Percentiles rank a stretch among this genome's conserved stretches.
phyloP scores from a whole-genome alignment of 2,888 invertebrate species.

The Homarus gammarus region DNA sequence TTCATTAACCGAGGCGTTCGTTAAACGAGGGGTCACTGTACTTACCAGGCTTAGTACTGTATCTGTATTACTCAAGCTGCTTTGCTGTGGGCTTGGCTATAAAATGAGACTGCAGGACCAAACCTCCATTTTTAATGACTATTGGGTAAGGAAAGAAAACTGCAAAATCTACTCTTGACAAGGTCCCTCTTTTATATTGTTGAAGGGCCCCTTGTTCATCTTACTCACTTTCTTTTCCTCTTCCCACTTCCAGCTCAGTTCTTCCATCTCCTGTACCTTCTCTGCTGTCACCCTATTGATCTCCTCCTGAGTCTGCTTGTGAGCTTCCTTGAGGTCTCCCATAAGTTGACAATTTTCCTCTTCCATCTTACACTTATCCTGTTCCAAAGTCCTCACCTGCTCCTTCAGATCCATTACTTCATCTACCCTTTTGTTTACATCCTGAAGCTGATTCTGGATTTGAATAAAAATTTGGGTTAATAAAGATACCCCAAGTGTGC shows the following conservation, averaged over 20 bases:
- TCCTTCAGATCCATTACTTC: slow-evolving; percentile 39
- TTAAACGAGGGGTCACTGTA: too few species aligned
- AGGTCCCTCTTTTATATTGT: too few species aligned
- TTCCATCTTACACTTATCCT: slow-evolving; percentile 17
- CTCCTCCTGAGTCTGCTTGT: slow-evolving; percentile 25
- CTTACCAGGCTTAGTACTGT: too few species aligned
- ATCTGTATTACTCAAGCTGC: too few species aligned
- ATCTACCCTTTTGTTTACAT: slow-evolving; percentile 29
- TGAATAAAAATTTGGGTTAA: neutral
- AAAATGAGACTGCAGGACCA: too few species aligned
- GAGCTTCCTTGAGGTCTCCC: slow-evolving; percentile 30
- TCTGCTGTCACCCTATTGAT: slow-evolving; percentile 45
- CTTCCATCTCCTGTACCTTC: slow-evolving; percentile 53
- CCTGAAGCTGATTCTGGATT: slow-evolving; percentile 41
- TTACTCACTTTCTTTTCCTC: slow-evolving; percentile 56
- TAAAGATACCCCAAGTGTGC: too few species aligned
- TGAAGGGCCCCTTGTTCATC: too few species aligned
- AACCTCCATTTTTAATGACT: too few species aligned
- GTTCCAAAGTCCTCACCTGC: slow-evolving; percentile 12
- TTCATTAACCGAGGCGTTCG: too few species aligned
- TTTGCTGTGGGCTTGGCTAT: too few species aligned
- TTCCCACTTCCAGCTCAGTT: slow-evolving; percentile 36
- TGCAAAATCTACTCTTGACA: too few species aligned
- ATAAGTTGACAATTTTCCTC: neutral
- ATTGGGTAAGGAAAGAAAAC: too few species aligned